A percentile compares a stretch with the other conserved stretches of the same genome.
Evolutionary conservation across 2,888 invertebrate genomes (phyloP).

Genomic region (Morpho deidamia): DNA sequence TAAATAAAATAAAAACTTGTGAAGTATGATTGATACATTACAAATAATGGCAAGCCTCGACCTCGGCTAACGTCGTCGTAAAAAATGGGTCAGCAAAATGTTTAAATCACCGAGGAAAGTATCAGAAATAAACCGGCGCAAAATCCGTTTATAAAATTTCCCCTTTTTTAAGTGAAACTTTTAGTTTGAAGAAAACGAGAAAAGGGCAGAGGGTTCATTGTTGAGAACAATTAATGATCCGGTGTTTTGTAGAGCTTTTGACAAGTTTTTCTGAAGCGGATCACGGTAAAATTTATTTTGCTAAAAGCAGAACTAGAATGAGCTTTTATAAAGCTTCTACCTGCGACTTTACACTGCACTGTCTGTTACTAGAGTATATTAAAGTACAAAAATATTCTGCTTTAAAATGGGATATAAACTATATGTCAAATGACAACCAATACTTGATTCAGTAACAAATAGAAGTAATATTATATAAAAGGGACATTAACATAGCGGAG

Average conservation of each 20-base stretch:
- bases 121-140: background rate
- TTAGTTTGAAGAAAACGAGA: slow-evolving; percentile 6
- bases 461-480: too few species aligned
- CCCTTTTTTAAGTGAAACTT: background rate
- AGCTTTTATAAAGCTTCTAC: too few species aligned
- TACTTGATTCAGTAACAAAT: background rate
- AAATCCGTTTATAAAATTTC: background rate
- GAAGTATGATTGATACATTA: too few species aligned
- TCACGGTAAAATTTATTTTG: background rate
- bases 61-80: background rate
- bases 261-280: background rate
- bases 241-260: slow-evolving; percentile 1
- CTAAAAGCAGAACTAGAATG: too few species aligned
- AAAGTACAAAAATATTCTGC: background rate
- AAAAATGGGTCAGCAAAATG: slow-evolving; percentile 2
- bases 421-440: background rate
- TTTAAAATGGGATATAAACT: background rate
- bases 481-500: too few species aligned
- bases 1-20: background rate
- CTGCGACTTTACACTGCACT: too few species aligned
- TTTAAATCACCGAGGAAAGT: background rate
- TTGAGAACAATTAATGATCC: slow-evolving; percentile 8
- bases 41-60: background rate
- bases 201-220: slow-evolving; percentile 5
- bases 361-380: background rate